These are phyloP conservation scores for Bovichtus variegatus DNA, from an alignment of 2,797 vertebrate genomes.

Conservation along the genomic window DNA sequence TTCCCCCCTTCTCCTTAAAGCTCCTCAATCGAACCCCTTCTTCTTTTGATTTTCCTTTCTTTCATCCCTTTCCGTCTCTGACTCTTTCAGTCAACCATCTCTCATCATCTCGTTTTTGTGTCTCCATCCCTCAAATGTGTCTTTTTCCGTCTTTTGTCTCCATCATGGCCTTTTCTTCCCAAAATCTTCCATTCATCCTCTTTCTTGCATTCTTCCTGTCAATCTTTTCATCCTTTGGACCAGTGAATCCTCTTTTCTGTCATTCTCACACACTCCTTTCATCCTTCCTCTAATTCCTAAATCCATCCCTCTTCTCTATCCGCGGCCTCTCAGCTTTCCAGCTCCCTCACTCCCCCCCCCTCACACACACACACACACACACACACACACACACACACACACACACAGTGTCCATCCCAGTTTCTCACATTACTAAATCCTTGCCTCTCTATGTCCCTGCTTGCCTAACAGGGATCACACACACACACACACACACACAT, in stretches of 20 bases:
- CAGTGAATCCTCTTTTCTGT: conserved; percentile 30
- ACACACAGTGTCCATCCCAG: conserved; percentile 35
- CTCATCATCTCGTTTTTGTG: neutral
- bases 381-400: conserved; percentile 8
- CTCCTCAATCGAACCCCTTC: neutral
- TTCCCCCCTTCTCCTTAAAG: neutral
- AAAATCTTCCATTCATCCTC: conserved; percentile 33
- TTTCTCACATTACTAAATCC: conserved; percentile 45
- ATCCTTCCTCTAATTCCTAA: conserved; percentile 53
- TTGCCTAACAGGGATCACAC: conserved; percentile 44
- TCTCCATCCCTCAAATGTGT: neutral
- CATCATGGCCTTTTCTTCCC: conserved; percentile 11
- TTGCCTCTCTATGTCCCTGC: conserved; percentile 1
- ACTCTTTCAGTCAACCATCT: neutral
- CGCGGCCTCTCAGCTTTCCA: conserved; percentile 13
- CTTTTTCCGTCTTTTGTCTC: neutral
- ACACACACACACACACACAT: conserved; percentile 62
- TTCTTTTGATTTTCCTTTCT: neutral
- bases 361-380: conserved; percentile 7
- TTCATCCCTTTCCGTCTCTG: too few species aligned
- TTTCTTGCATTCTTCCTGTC: conserved; percentile 6
- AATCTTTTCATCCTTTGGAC: conserved; percentile 42
- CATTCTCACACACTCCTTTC: conserved; percentile 7
- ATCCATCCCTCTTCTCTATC: conserved; percentile 43
- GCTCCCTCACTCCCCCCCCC: neutral